These are phyloP conservation scores for Salvelinus sp. DNA, from an alignment of 2,113 vertebrate species.

Conservation along the genomic window DNA sequence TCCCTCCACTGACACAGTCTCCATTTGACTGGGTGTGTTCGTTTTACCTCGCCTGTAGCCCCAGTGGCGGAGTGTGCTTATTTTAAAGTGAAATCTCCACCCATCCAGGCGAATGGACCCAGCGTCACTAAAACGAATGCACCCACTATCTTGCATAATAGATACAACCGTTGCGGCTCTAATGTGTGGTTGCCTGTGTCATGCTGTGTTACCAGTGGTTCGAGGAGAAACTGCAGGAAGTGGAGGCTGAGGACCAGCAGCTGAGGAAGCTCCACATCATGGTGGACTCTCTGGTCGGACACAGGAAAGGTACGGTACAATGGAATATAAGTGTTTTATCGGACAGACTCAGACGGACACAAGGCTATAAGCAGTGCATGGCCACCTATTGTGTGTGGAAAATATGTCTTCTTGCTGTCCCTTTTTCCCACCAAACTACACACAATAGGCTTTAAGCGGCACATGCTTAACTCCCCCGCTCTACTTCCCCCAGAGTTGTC, in stretches of 20 bases:
- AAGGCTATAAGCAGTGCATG: no score
- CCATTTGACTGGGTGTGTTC: no score
- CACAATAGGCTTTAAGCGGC: no score
- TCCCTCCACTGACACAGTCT: background rate
- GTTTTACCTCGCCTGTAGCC: no score
- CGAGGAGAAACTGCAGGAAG: constrained; percentile 97
- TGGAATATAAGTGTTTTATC: background rate
- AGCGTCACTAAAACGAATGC: no score
- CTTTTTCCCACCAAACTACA: no score
- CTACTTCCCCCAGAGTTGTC: constrained; percentile 75
- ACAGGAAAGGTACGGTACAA: constrained; percentile 84
- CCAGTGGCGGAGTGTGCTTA: no score
- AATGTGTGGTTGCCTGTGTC: background rate
- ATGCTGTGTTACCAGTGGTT: constrained; percentile 83
- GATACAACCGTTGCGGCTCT: no score
- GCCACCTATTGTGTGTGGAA: background rate
- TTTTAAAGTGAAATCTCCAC: no score
- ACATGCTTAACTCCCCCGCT: background rate
- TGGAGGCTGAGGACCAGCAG: constrained; percentile 92
- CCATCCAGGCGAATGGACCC: no score
- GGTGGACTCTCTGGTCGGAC: constrained; percentile 87
- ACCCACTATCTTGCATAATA: no score
- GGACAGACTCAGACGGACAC: background rate
- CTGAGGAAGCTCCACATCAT: constrained; percentile 87
- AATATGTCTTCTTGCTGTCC: no score